Conservation (phyloP, 64 coral and sea anemone genomes). For the Montipora sp. region DNA sequence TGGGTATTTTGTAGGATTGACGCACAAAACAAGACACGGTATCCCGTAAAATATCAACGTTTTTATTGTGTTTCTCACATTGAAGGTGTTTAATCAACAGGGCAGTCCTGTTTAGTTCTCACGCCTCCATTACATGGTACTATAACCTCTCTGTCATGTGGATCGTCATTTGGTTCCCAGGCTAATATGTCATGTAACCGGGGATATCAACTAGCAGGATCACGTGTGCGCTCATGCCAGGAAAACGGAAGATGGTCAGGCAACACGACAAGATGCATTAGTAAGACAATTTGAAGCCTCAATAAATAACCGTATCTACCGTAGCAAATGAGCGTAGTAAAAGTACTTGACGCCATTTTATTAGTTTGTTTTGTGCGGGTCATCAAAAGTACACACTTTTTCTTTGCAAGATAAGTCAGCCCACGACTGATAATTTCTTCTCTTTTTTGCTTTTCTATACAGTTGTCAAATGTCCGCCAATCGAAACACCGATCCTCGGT, state of each 20-base stretch:
- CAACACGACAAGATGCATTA: slow-evolving; percentile 38
- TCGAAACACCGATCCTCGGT: background rate
- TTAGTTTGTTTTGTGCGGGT: background rate
- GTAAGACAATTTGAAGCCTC: slow-evolving; percentile 15
- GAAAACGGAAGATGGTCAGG: slow-evolving; percentile 74
- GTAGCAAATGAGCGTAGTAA: too few relatives aligned
- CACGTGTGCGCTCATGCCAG: slow-evolving; percentile 48
- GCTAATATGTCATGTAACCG: slow-evolving; percentile 37
- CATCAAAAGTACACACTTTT: too few relatives aligned
- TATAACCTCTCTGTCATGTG: slow-evolving; percentile 56
- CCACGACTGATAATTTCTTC: too few relatives aligned
- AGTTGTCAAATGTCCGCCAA: slow-evolving; percentile 31
- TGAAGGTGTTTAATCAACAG: background rate
- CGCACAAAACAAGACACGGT: too few relatives aligned
- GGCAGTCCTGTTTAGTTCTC: slow-evolving; percentile 6
- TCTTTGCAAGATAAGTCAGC: too few relatives aligned
- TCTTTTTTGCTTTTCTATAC: background rate
- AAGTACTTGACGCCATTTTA: background rate
- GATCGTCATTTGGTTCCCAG: slow-evolving; percentile 49
- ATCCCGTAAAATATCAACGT: too few relatives aligned
- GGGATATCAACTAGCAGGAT: slow-evolving; percentile 52
- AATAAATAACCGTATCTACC: too few relatives aligned
- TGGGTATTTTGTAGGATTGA: too few relatives aligned
- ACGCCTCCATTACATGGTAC: slow-evolving; percentile 24
- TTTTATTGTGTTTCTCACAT: background rate